Conservation (phyloP, 2,113 vertebrate genomes). For the Heterocephalus glaber region DNA sequence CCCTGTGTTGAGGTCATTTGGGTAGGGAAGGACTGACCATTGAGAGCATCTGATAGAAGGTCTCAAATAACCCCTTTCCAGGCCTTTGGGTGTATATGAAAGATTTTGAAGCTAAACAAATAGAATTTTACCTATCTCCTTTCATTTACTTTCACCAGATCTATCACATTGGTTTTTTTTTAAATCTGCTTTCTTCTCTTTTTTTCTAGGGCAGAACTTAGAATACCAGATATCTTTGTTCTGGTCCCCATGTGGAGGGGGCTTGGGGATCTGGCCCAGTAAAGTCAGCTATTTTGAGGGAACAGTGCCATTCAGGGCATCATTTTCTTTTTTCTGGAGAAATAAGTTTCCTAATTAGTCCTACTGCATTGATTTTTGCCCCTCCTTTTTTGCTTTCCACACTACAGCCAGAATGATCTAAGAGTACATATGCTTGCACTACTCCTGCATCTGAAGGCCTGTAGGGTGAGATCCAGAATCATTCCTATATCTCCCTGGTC, state of each 20-base stretch:
- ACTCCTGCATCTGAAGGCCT: background rate
- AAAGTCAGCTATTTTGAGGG: constrained; percentile 68
- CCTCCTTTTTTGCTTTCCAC: background rate
- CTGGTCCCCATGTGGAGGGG: constrained; percentile 36
- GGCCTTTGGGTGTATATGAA: constrained; percentile 1
- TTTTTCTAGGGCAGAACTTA: constrained; percentile 61
- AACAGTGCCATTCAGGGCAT: background rate
- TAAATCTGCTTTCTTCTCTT: background rate
- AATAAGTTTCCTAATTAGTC: constrained; percentile 27
- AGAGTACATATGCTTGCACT: background rate
- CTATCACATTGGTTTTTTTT: background rate
- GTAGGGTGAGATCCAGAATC: background rate
- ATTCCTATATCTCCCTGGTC: background rate
- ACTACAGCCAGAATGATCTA: background rate
- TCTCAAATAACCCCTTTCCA: background rate
- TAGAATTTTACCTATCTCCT: constrained; percentile 24
- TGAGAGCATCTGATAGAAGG: background rate
- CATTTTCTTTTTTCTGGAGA: constrained; percentile 45
- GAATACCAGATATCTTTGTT: background rate
- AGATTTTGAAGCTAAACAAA: constrained; percentile 5
- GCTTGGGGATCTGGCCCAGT: constrained; percentile 74
- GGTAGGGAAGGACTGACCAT: background rate
- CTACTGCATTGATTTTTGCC: background rate
- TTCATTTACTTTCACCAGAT: constrained; percentile 27
- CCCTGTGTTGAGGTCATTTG: constrained; percentile 35